Percentiles rank a stretch among this genome's conserved stretches.
phyloP scores from a whole-genome alignment of 2,113 vertebrate species.

The Antennarius striatus region DNA sequence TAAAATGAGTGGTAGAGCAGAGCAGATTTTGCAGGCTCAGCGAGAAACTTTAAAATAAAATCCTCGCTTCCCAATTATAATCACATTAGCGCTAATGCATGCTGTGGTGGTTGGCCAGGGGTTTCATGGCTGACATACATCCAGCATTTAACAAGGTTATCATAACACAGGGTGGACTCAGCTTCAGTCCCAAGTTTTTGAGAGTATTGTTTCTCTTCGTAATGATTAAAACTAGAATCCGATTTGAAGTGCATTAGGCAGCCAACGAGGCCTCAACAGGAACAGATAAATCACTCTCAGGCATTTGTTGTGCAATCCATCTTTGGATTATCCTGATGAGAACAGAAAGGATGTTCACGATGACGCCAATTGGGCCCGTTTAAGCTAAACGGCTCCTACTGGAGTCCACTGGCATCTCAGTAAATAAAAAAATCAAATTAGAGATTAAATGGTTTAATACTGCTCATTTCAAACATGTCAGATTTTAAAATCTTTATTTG shows the following conservation, averaged over 20 bases:
- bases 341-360: background rate
- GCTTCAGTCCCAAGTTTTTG: constrained; percentile 27
- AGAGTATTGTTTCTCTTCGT: constrained; percentile 45
- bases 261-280: constrained; percentile 39
- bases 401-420: background rate
- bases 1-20: constrained; percentile 3
- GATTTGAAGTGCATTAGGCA: constrained; percentile 63
- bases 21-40: constrained; percentile 53
- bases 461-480: no score
- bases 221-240: constrained; percentile 56
- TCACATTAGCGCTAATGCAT: constrained; percentile 61
- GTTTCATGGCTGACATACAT: constrained; percentile 36
- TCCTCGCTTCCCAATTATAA: constrained; percentile 37
- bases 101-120: constrained; percentile 26
- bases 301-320: constrained; percentile 11
- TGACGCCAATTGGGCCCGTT: no score
- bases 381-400: no score
- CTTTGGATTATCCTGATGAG: constrained; percentile 20
- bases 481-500: background rate
- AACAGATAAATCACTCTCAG: constrained; percentile 39
- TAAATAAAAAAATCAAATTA: background rate
- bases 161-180: constrained; percentile 26
- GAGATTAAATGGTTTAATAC: no score
- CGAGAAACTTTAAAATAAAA: constrained; percentile 60
- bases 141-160: constrained; percentile 56